A percentile compares a stretch with the other conserved stretches of the same genome.
Evolutionary conservation across 2,888 invertebrate genomes (phyloP).

Genomic region (Aleiodes alternator): DNA sequence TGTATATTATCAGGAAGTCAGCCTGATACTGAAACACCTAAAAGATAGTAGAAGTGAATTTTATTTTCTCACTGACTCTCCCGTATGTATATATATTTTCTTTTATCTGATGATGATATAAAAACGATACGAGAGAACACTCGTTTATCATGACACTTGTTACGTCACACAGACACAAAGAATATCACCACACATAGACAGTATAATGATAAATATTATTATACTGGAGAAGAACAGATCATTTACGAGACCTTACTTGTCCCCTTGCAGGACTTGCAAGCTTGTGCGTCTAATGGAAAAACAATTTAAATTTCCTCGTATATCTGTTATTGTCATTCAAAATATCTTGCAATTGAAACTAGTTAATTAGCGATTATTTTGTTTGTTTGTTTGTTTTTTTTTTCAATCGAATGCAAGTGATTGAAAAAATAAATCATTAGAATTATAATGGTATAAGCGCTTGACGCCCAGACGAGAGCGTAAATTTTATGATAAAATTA

Average conservation of each 20-base stretch:
- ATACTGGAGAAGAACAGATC: no score
- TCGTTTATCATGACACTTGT: constrained; percentile 45
- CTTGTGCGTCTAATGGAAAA: neutral
- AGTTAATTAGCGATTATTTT: neutral
- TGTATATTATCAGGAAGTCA: constrained; percentile 54
- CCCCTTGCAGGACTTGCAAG: no score
- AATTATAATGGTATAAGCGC: neutral
- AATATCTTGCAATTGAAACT: neutral
- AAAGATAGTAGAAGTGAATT: constrained; percentile 47
- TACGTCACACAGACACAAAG: constrained; percentile 38
- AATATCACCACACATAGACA: constrained; percentile 4
- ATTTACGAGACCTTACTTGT: neutral
- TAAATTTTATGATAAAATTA: neutral
- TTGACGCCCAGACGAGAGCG: neutral
- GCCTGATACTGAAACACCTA: constrained; percentile 52
- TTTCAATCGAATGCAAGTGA: neutral
- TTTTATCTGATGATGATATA: constrained; percentile 60
- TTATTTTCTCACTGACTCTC: constrained; percentile 13
- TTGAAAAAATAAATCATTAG: no score
- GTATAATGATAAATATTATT: no score
- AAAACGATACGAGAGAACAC: constrained; percentile 28
- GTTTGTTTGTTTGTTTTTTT: neutral
- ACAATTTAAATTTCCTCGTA: no score
- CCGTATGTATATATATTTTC: neutral
- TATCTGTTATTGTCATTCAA: no score